Evolutionary conservation across 2,797 vertebrate species (phyloP), one percentile per base, ranked within the genome.

Genomic region (Mormyrus proboscirostris): DNA sequence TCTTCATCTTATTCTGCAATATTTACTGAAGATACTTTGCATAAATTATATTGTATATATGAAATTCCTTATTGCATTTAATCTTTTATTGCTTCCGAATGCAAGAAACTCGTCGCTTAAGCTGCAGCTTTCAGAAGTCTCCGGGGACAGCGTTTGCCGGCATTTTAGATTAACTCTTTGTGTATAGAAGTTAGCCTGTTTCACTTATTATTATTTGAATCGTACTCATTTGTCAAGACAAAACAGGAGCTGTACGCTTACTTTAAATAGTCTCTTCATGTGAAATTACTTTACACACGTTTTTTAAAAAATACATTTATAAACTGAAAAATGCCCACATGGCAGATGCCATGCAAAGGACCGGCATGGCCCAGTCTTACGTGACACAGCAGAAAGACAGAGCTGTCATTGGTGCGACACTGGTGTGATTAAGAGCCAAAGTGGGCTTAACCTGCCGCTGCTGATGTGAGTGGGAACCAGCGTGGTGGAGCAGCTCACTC

Each of bases 151-250:
- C 14, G 33, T 79, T 44, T 79, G 73, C 73, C 73, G 73, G 73
- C 73, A 79, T 79, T 79, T 79, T 79, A 44, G 73, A 16, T 79
- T 79, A 44, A 79, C 73, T 79, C 16, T 79, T 79, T 79, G 38
- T 19, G 73, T 79, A 38, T n/a, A 44, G 19, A 76, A 44, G 4
- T 19, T 79, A 41, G 6, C 33, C 16, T 19, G 2, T n/a, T 16
- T 5, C 16, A 44, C 16, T 19, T 29, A 4, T 12, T 14, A 69
- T 3, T 79, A n/a, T 8, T 33, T 0, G 16, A 41, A 41, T 8
- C 22, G 8, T 57, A 57, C 12, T 14, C 53, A n/a, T 76, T 41
- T 57, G 55, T 59, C 19, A n/a, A 59, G 73, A 44, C 33, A 79
- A 41, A 79, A 79, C 14, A 44, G 33, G 14, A 79, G 73, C 8